These are phyloP conservation scores for Lipotes vexillifer DNA, from an alignment of 2,113 vertebrate species.

Conservation along the genomic window DNA sequence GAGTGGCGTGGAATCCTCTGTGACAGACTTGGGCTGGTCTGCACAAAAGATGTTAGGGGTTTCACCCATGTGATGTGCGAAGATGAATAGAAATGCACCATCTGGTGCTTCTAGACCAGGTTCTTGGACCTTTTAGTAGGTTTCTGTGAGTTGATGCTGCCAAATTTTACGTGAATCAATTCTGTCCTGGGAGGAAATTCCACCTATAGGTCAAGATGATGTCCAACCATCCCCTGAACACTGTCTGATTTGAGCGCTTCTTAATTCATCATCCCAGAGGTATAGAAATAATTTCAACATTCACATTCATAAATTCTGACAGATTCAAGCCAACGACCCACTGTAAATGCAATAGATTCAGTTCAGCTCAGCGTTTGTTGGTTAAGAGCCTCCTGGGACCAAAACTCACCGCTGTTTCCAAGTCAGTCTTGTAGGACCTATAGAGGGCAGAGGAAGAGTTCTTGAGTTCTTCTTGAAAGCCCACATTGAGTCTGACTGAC, in stretches of 20 bases:
- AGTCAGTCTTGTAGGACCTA: constrained; percentile 75
- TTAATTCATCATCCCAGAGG: neutral
- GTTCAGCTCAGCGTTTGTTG: neutral
- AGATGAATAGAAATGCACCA: neutral
- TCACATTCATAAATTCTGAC: neutral
- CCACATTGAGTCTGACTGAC: constrained; percentile 73
- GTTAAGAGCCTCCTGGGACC: neutral
- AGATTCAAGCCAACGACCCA: neutral
- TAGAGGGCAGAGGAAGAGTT: constrained; percentile 75
- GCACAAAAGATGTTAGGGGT: neutral
- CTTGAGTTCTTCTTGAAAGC: constrained; percentile 68
- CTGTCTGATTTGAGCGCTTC: neutral
- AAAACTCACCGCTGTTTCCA: constrained; percentile 79
- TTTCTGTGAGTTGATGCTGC: neutral
- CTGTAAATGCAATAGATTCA: neutral
- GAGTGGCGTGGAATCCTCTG: neutral
- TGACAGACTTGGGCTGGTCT: neutral
- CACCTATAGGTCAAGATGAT: neutral
- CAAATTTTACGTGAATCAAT: neutral
- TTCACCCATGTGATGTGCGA: neutral
- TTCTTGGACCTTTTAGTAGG: neutral
- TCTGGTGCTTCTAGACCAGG: neutral
- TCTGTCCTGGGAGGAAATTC: neutral
- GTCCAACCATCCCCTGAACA: neutral
- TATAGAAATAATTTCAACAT: neutral